A percentile compares a stretch with the other conserved stretches of the same genome.
phyloP scores from a whole-genome alignment of 2,113 vertebrate species.

The Regulus satrapa region DNA sequence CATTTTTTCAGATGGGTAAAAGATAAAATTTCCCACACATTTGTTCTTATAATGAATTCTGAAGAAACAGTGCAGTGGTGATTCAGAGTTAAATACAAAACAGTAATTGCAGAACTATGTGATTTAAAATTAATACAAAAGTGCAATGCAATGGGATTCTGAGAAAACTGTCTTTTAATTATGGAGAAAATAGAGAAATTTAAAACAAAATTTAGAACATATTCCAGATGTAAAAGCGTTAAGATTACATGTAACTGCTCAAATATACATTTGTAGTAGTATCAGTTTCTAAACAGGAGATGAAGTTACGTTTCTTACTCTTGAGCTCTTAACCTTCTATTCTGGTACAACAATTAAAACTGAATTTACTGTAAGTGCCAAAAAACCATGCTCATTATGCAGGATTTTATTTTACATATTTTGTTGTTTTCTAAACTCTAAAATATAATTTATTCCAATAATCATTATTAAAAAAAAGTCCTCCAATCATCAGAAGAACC shows the following conservation, averaged over 20 bases:
- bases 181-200: background rate
- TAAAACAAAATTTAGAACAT: background rate
- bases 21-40: background rate
- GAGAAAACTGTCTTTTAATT: background rate
- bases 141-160: background rate
- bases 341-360: background rate
- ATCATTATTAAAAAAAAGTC: background rate
- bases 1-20: background rate
- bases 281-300: background rate
- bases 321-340: background rate
- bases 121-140: background rate
- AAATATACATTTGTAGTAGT: background rate
- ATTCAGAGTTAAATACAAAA: background rate
- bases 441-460: background rate
- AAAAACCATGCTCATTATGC: background rate
- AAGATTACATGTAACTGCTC: background rate
- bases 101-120: background rate
- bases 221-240: background rate
- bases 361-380: background rate
- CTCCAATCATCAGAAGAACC: background rate
- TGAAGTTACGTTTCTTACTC: background rate
- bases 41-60: background rate
- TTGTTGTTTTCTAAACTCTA: background rate
- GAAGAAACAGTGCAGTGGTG: background rate
- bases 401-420: background rate